These are phyloP conservation scores for Strigamia crassipes DNA, from an alignment of 2,888 invertebrate genomes.

Conservation along the genomic window DNA sequence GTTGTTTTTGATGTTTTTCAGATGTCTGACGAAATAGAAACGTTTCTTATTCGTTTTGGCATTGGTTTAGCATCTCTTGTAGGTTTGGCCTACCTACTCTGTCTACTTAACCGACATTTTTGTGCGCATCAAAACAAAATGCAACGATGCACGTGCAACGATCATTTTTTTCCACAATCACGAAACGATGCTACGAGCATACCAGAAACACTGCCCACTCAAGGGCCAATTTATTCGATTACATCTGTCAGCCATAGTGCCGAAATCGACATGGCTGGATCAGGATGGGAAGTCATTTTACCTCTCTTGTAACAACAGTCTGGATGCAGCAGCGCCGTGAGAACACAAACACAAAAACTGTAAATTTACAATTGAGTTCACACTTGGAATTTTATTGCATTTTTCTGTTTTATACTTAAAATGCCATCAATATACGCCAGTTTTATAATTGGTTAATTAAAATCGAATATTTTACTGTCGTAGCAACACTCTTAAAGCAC, in stretches of 20 bases:
- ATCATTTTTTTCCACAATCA: background rate
- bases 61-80: background rate
- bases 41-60: background rate
- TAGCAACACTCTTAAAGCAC: too few relatives aligned
- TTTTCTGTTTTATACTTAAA: too few relatives aligned
- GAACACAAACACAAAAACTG: too few relatives aligned
- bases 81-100: background rate
- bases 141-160: background rate
- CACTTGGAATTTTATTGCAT: too few relatives aligned
- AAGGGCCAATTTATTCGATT: background rate
- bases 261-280: background rate
- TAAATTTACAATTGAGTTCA: too few relatives aligned
- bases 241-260: background rate
- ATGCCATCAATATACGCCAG: too few relatives aligned
- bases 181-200: background rate
- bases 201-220: background rate
- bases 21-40: conserved; percentile 4
- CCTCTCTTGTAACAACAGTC: background rate
- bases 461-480: too few relatives aligned
- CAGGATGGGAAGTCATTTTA: background rate
- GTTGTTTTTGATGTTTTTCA: background rate
- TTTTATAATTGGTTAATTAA: too few relatives aligned
- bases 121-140: background rate
- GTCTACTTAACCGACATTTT: background rate
- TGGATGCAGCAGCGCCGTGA: too few relatives aligned